These are phyloP conservation scores for Rhinoptilus africanus DNA, from an alignment of 2,113 vertebrate species.

Conservation along the genomic window DNA sequence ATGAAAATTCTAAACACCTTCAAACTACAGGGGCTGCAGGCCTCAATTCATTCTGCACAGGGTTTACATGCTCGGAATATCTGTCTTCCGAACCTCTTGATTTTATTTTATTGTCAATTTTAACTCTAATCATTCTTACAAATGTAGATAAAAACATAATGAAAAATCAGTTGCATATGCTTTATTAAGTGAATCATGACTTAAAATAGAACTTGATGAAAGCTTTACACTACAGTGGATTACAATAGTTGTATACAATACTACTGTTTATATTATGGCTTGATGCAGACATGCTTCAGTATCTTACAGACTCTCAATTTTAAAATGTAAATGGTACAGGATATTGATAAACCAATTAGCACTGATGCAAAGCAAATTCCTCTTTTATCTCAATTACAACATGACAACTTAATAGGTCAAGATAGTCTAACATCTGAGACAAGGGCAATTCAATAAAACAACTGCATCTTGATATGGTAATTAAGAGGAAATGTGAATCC, in stretches of 20 bases:
- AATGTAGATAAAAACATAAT: constrained; percentile 33
- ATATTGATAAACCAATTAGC: constrained; percentile 90
- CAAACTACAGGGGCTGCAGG: neutral
- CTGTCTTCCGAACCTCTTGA: neutral
- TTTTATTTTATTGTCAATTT: constrained; percentile 30
- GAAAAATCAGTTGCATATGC: constrained; percentile 24
- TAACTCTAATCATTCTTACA: neutral
- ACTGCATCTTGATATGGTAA: constrained; percentile 83
- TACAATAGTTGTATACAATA: constrained; percentile 30
- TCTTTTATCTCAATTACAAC: constrained; percentile 88
- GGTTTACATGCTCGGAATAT: neutral
- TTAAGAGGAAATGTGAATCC: constrained; percentile 82
- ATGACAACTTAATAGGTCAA: constrained; percentile 87
- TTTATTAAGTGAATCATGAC: constrained; percentile 50
- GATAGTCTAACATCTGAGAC: constrained; percentile 86
- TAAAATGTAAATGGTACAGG: constrained; percentile 82
- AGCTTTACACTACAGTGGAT: constrained; percentile 18
- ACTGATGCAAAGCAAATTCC: constrained; percentile 86
- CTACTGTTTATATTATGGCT: constrained; percentile 65
- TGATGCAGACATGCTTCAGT: constrained; percentile 67
- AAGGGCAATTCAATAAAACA: constrained; percentile 85
- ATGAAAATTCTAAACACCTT: neutral
- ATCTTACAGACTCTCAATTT: constrained; percentile 77
- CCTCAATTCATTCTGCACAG: neutral
- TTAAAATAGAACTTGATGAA: constrained; percentile 40